Conservation (phyloP, 2,797 vertebrate genomes). For the Chiloscyllium punctatum region DNA sequence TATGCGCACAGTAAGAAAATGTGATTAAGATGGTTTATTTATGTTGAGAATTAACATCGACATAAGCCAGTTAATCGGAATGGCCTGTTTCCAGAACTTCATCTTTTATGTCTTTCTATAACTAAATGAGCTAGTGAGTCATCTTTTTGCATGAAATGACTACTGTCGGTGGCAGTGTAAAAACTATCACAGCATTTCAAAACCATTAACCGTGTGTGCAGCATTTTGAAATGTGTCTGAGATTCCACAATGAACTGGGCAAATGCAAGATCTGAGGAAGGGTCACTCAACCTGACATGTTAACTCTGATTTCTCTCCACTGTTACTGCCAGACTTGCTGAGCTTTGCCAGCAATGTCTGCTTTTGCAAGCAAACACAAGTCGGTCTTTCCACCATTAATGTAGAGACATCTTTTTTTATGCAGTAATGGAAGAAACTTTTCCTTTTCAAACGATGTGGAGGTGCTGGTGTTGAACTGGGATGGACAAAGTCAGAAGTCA, state of each 20-base stretch:
- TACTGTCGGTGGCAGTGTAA: background rate
- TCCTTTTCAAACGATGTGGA: background rate
- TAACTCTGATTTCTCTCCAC: too few relatives aligned
- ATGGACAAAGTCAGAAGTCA: too few relatives aligned
- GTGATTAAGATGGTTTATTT: background rate
- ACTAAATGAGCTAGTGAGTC: background rate
- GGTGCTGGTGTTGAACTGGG: too few relatives aligned
- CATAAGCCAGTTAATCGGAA: background rate
- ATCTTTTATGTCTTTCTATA: background rate
- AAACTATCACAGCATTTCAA: background rate
- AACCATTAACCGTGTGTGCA: background rate
- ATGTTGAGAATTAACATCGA: background rate
- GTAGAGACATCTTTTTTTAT: background rate
- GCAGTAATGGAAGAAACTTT: background rate
- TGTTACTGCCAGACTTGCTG: too few relatives aligned
- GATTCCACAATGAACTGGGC: background rate
- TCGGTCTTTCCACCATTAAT: background rate
- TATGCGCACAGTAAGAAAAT: background rate
- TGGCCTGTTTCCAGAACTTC: background rate
- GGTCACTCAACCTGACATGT: too few relatives aligned
- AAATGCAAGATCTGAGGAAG: background rate
- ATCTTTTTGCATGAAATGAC: background rate
- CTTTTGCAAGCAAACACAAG: background rate
- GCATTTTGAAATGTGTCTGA: background rate
- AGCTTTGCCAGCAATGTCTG: too few relatives aligned